Conservation (phyloP, 2,113 vertebrate genomes). For the Nothobranchius kuhntae region DNA sequence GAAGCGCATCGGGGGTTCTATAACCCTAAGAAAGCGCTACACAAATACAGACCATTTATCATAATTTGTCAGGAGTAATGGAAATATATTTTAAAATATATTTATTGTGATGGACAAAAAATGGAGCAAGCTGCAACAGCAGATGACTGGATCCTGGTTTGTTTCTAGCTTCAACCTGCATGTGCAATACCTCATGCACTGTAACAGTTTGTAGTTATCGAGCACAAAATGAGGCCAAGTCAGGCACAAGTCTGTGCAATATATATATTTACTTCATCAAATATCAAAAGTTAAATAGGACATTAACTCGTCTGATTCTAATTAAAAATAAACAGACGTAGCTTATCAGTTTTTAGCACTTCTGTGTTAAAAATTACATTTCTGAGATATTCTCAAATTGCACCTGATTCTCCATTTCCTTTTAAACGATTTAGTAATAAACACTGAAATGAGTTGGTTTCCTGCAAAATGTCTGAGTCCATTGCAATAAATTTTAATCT, state of each 20-base stretch:
- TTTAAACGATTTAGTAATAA: conserved; percentile 28
- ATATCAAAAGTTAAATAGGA: conserved; percentile 32
- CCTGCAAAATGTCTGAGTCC: neutral
- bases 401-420: conserved; percentile 5
- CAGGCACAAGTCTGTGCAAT: conserved; percentile 10
- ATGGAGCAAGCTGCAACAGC: no score
- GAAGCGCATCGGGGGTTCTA: no score
- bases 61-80: no score
- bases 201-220: conserved; percentile 21
- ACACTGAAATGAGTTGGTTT: neutral
- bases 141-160: no score
- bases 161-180: conserved; percentile 18
- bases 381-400: conserved; percentile 19
- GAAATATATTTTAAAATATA: conserved; percentile 9
- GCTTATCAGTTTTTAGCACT: conserved; percentile 14
- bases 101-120: conserved; percentile 18
- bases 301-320: conserved; percentile 8
- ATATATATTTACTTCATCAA: conserved; percentile 16
- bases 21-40: no score
- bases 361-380: neutral
- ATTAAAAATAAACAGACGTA: conserved; percentile 16
- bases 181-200: conserved; percentile 8
- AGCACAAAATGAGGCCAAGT: conserved; percentile 15
- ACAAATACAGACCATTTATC: no score
- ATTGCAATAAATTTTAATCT: conserved; percentile 26